These are phyloP conservation scores for Plecotus auritus DNA, from an alignment of 2,113 vertebrate species.

Conservation along the genomic window DNA sequence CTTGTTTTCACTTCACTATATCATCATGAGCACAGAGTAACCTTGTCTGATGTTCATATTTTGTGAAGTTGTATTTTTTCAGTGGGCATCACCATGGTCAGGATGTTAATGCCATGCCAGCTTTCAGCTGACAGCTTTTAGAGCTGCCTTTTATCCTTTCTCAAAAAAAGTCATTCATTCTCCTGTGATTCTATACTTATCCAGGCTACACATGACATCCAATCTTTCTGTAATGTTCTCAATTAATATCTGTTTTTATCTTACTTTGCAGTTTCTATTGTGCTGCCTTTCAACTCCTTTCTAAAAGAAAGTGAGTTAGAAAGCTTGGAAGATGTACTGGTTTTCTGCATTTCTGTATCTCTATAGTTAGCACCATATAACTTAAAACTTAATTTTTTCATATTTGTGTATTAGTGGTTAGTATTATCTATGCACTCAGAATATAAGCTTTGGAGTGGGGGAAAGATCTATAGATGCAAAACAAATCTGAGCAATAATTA, in stretches of 20 bases:
- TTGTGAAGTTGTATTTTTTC: neutral
- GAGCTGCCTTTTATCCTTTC: neutral
- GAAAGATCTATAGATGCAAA: neutral
- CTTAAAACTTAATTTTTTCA: neutral
- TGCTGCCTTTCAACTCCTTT: neutral
- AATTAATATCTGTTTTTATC: neutral
- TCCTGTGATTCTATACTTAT: neutral
- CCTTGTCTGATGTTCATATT: neutral
- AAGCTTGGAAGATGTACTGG: neutral
- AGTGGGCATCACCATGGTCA: neutral
- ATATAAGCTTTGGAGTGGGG: neutral
- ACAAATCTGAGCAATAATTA: neutral
- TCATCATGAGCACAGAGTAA: neutral
- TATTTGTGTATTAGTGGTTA: neutral
- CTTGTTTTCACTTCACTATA: neutral
- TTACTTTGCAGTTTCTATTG: neutral
- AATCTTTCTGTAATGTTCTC: neutral
- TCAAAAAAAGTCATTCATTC: neutral
- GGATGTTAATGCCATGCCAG: neutral
- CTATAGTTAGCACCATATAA: neutral
- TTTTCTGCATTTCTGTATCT: neutral
- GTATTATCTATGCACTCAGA: neutral
- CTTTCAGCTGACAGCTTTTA: neutral
- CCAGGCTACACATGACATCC: neutral
- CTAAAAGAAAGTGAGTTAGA: neutral